Base-by-base conservation (phyloP, 2,888 invertebrate genomes). In the Biston betularia region DNA sequence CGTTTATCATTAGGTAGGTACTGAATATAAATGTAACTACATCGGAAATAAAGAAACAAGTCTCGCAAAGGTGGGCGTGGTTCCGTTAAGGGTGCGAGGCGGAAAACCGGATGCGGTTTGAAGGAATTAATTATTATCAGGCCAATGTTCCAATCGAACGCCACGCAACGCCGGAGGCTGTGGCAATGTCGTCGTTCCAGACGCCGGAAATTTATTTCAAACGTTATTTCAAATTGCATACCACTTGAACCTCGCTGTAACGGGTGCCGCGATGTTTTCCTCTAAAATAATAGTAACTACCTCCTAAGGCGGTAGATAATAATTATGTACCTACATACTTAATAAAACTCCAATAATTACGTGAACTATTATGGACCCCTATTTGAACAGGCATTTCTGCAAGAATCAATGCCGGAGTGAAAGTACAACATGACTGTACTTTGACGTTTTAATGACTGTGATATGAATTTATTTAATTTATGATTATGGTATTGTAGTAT, bases 81-180 rank as follows among this genome's bases (percentile, higher is more conserved):
- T 24, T 2, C 24, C 24, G 24, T 24, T 24, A 71, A 69, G 65
- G 63, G 76, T 74, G 74, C 61, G 69, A 75, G 79, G 78, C 75
- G 72, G 71, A 74, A 78, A 77, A 75, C 70, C 79, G 80, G 82
- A 79, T 83, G 81, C 78, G 85, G 84, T 83, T 84, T 83, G 82
- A 87, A 82, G 84, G 86, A 87, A 89, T 89, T 90, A 88, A 89
- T 89, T 87, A 90, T 90, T 86, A 91, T 89, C 89, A 79, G 85
- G 90, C 89, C 89, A 92, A 91, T 92, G 85, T 91, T 92, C 88
- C 89, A 91, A 92, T 91, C 83, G 86, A 88, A 80, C 81, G 81
- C 84, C 84, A 76, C 79, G 79, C 12, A 76, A 79, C 80, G 76
- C 79, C 48, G 14, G 75, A 79, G 53, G 62, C 57, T 1, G 34